Base-by-base conservation (phyloP, 2,113 vertebrate genomes). In the Hippoglossus stenolepis region DNA sequence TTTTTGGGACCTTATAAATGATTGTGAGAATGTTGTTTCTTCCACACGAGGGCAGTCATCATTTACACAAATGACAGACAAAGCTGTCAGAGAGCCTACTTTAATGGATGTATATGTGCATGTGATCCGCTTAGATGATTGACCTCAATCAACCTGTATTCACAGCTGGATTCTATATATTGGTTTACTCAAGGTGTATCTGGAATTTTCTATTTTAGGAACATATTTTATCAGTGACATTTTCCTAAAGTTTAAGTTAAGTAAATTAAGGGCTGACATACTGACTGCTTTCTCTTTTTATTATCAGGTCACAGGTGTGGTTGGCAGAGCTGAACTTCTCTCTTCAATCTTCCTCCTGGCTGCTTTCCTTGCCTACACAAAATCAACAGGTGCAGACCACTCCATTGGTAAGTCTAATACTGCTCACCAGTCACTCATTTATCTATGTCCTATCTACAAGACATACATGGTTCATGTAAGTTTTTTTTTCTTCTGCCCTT, bases 341-440 rank as follows among this genome's bases (percentile, higher is more conserved):
- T 99, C 98, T 26, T 99, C 98, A 28, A 97, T 99, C 73, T 99
- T 99, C 88, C 96, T 99, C 49, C 83, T 99, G 83, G 96, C 96
- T 91, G 97, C 98, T 23, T 99, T 99, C 93, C 90, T 99, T 71
- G 95, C 96, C 0, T 99, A 99, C 69, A 99, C 98, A 7, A 98
- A 95, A 87, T 99, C 98, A 71, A 98, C 98, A 87, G 95, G 96
- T 3, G 85, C 94, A 0, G 94, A 99, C 85, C 96, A 96, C 87
- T 96, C 96, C 8, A 98, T 99, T 72, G 96, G 98, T 99, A 94
- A 95, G 78, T 64, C 43, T 12, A 18, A 7, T 5, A 3, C 5
- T 17, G 7, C 12, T 64, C 68, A n/a, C 4, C 12, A 21, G 20
- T 23, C 2, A 65, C 45, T 28, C 5, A 65, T 15, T 28, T 14